These are phyloP conservation scores for Platypus cylindrus DNA, from an alignment of 2,888 invertebrate genomes.

Conservation along the genomic window DNA sequence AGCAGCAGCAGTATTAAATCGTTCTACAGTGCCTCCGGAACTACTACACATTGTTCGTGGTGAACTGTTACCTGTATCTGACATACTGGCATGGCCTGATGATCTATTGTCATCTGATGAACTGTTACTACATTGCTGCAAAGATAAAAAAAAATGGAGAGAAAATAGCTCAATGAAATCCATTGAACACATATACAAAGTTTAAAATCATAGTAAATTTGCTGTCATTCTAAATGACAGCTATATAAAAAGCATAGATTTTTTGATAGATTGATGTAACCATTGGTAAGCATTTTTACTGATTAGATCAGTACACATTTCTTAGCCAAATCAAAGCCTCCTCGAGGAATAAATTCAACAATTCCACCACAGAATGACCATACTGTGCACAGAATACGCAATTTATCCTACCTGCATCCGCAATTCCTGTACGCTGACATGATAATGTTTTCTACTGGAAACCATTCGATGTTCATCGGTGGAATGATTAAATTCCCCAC, in stretches of 20 bases:
- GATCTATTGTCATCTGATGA: conserved; percentile 83
- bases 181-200: too few relatives aligned
- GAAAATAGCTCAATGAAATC: not conserved
- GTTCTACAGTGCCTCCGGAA: too few relatives aligned
- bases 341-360: too few relatives aligned
- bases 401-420: conserved; percentile 39
- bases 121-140: conserved; percentile 40
- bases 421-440: conserved; percentile 49
- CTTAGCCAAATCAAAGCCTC: too few relatives aligned
- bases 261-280: too few relatives aligned
- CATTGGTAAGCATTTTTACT: too few relatives aligned
- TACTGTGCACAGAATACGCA: not conserved
- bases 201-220: too few relatives aligned
- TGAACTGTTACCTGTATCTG: conserved; percentile 68
- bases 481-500: conserved; percentile 19
- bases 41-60: conserved; percentile 42
- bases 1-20: not conserved
- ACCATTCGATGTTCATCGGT: conserved; percentile 26
- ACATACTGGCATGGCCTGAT: conserved; percentile 90
- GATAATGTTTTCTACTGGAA: conserved; percentile 43
- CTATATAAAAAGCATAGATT: too few relatives aligned
- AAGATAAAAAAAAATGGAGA: not conserved
- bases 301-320: too few relatives aligned
- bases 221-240: too few relatives aligned
- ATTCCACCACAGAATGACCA: too few relatives aligned